Evolutionary conservation across 2,113 vertebrate species (phyloP), one percentile per base, ranked within the genome.

Genomic region (Oxyura jamaicensis): DNA sequence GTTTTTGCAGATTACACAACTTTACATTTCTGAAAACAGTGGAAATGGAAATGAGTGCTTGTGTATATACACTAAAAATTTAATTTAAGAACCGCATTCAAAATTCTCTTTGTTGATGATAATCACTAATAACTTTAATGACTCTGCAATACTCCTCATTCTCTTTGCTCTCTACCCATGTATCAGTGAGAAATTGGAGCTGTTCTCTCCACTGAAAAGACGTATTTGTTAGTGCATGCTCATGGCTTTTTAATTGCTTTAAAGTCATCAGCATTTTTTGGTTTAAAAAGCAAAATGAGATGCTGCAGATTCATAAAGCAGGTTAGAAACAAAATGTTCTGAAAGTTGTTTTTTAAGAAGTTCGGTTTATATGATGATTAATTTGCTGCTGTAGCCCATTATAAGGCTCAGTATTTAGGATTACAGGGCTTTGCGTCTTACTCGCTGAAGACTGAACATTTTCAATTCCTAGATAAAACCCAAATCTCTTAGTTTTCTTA

Each of bases 61-160:
- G 83, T 60, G 67, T 55, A 66, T 31, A 69, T 20, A 91, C 55
- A 41, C 26, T 58, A 75, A 73, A 82, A 76, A 39, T 25, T 56
- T 60, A 76, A 77, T 92, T 84, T 8, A 33, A 41, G 50, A 84
- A 8, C 42, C 36, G 58, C 75, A 50, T 58, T 83, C 63, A 46
- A 8, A 74, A 77, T 80, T 86, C 84, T 75, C 87, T 72, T 79
- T 80, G 90, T 73, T 83, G 78, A 62, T 77, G 82, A 80, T 5
- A 59, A 59, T 80, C 67, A 46, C 75, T 86, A 74, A 95, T 62
- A 65, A 88, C 75, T 84, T 82, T 53, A 94, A 90, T 86, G 85
- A 36, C 44, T 89, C 86, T 76, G 63, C 50, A 66, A 12, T 1
- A 41, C 71, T 85, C 29, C 48, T 69, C 23, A 5, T 81, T 77